A percentile compares a stretch with the other conserved stretches of the same genome.
These are phyloP conservation scores for Takifugu ocellatus DNA, from an alignment of 2,797 vertebrate species.

Conservation along the genomic window DNA sequence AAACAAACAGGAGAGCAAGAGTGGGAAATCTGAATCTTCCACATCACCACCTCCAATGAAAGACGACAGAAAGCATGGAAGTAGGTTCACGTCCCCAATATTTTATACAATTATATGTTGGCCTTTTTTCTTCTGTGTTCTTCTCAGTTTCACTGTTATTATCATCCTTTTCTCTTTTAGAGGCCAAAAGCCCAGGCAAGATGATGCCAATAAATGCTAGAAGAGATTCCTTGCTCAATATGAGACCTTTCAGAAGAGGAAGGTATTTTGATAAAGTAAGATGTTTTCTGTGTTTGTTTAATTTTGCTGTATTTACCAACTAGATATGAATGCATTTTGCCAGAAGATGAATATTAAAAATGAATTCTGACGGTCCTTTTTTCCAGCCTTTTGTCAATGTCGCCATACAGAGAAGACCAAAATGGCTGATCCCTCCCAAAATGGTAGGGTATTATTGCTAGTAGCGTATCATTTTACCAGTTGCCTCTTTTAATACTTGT, in stretches of 20 bases:
- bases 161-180: conserved; percentile 49
- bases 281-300: neutral
- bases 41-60: conserved; percentile 79
- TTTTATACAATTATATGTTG: neutral
- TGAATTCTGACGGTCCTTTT: neutral
- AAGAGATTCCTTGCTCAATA: conserved; percentile 80
- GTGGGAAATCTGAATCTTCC: conserved; percentile 79
- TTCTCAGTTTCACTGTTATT: neutral
- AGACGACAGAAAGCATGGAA: conserved; percentile 88
- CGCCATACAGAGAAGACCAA: conserved; percentile 70
- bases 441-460: conserved; percentile 56
- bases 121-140: neutral
- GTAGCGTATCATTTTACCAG: neutral
- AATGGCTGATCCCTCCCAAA: conserved; percentile 75
- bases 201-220: conserved; percentile 79
- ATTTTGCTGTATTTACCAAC: neutral
- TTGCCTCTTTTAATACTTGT: neutral
- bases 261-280: conserved; percentile 87
- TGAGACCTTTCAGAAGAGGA: conserved; percentile 84
- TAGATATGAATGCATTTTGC: neutral
- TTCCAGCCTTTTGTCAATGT: conserved; percentile 66
- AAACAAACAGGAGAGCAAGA: conserved; percentile 86
- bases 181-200: conserved; percentile 87
- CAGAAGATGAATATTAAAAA: neutral
- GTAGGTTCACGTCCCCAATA: conserved; percentile 71